Conservation (phyloP, 2,113 vertebrate species). For the Crotalus helleri region DNA sequence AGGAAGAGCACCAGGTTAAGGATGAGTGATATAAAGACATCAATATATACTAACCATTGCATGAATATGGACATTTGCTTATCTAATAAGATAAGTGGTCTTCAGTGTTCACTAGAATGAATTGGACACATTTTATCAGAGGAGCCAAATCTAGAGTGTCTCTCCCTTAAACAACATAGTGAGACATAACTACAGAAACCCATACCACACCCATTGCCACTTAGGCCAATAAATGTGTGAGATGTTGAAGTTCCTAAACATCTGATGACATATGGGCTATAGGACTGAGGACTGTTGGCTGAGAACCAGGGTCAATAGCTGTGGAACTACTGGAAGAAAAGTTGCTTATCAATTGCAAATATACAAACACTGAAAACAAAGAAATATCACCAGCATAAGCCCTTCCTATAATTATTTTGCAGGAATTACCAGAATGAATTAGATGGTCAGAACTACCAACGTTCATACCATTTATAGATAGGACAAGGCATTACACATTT, state of each 20-base stretch:
- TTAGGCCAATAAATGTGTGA: background rate
- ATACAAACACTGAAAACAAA: background rate
- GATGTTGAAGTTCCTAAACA: background rate
- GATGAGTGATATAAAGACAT: background rate
- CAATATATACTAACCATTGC: background rate
- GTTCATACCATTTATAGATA: constrained; percentile 27
- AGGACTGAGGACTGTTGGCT: background rate
- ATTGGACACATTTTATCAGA: background rate
- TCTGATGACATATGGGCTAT: background rate
- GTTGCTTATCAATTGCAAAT: background rate
- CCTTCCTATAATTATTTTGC: background rate
- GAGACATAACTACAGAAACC: background rate
- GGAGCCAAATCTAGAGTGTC: background rate
- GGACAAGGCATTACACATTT: background rate
- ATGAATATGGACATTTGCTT: background rate
- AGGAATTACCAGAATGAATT: constrained; percentile 26
- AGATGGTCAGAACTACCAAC: constrained; percentile 3
- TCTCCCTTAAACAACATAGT: background rate
- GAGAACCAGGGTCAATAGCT: background rate
- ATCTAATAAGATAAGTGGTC: background rate
- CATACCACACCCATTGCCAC: background rate
- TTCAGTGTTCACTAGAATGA: background rate
- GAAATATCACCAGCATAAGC: background rate
- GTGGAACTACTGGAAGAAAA: background rate
- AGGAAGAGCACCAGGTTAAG: background rate